Evolutionary conservation across 2,888 invertebrate species (phyloP).

Genomic region (Ashinkailepas kermadecensis): DNA sequence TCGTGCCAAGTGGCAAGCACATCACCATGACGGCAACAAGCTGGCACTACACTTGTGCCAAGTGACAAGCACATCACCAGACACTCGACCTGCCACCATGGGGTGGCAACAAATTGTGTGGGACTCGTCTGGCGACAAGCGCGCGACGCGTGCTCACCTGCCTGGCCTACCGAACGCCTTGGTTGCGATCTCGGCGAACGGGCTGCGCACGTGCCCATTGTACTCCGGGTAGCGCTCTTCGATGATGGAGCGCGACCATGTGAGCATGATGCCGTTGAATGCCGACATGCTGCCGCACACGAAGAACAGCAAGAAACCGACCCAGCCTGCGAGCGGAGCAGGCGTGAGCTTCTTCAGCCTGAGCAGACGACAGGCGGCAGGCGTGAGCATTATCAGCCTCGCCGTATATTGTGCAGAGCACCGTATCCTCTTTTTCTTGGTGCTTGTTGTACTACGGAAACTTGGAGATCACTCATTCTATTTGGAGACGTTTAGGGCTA

Average conservation of each 20-base stretch:
- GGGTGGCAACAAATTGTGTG: too few species aligned
- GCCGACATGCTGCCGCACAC: slow-evolving; percentile 54
- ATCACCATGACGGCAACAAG: too few species aligned
- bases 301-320: slow-evolving; percentile 54
- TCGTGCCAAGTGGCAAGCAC: background rate
- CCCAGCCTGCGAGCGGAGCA: slow-evolving; percentile 50
- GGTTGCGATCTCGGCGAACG: slow-evolving; percentile 59
- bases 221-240: slow-evolving; percentile 56
- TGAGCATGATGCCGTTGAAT: slow-evolving; percentile 57
- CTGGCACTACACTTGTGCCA: background rate
- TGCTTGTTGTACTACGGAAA: too few species aligned
- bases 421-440: too few species aligned
- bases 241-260: slow-evolving; percentile 52
- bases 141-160: slow-evolving; percentile 46
- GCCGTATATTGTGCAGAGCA: too few species aligned
- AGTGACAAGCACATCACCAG: background rate
- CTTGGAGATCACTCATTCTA: too few species aligned
- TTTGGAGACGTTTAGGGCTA: too few species aligned
- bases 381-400: too few species aligned
- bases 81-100: background rate
- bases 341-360: too few species aligned
- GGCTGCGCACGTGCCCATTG: slow-evolving; percentile 50
- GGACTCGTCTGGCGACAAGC: too few species aligned
- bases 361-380: too few species aligned
- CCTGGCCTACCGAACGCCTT: slow-evolving; percentile 54